Evolutionary conservation across 2,797 vertebrate genomes (phyloP), one percentile per base, ranked within the genome.

Genomic region (Gymnoscopelus microlampas): DNA sequence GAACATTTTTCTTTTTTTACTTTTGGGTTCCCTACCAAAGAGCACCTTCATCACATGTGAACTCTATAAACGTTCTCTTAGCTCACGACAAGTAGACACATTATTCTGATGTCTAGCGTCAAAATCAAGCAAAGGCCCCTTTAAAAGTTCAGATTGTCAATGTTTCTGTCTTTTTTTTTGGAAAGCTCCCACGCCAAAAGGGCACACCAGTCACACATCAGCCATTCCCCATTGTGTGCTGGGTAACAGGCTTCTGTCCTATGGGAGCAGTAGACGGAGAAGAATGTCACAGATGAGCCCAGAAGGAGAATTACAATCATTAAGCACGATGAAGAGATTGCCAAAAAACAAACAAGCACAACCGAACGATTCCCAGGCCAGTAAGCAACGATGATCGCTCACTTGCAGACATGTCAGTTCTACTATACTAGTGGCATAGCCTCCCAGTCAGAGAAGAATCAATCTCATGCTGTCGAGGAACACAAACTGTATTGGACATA

Each of bases 221-320:
- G 47, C 13, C 39, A 24, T 63, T 64, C 69, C 58, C 64, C 24
- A 9, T 56, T 48, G 74, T 19, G 12, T 57, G 59, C 2, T 58
- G 56, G 54, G 32, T 71, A 66, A 51, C 51, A 58, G 70, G 70
- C 11, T 39, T 56, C 56, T 3, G 66, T 63, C 66, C 29, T 26
- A 54, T 4, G 32, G 58, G 58, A 76, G 50, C 44, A 49, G 1
- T 32, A 50, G 53, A 47, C 61, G 58, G 15, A 35, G 29, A 6
- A 24, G 56, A 39, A 29, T 39, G 56, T n/a, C 3, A 56, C 5
- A 50, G 44, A 53, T 29, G 8, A 59, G 62, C 15, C 51, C 29
- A 74, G 58, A 51, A 26, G 15, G 3, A 14, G 24, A 11, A 74
- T 39, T 12, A 60, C n/a, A 56, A 13, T 62, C 53, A 2, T 32